Conservation (phyloP, 2,113 vertebrate genomes). For the Guaruba guarouba region DNA sequence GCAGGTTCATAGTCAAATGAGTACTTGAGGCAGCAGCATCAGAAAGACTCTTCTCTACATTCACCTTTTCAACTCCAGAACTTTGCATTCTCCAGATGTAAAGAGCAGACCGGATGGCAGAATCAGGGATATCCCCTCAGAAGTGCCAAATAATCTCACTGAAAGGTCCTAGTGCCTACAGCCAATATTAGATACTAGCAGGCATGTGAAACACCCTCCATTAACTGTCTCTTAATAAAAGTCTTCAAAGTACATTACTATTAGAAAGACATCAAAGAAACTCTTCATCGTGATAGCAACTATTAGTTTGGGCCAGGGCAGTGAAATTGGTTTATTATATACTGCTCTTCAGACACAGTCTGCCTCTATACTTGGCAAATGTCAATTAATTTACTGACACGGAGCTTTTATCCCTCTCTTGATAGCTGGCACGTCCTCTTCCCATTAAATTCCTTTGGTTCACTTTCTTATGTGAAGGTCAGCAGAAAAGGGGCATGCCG, state of each 20-base stretch:
- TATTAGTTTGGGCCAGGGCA: slow-evolving; percentile 20
- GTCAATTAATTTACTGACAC: slow-evolving; percentile 26
- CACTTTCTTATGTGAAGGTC: neutral
- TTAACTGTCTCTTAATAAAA: neutral
- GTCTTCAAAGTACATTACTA: neutral
- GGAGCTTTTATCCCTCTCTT: slow-evolving; percentile 30
- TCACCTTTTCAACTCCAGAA: neutral
- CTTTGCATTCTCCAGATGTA: neutral
- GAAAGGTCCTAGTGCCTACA: neutral
- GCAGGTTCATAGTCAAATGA: neutral
- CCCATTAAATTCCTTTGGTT: neutral
- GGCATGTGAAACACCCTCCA: neutral
- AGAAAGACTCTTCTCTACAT: neutral
- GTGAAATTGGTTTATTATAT: slow-evolving; percentile 28
- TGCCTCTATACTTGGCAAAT: slow-evolving; percentile 37
- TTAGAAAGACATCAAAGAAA: slow-evolving; percentile 36
- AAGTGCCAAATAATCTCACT: neutral
- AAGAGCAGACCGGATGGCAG: neutral
- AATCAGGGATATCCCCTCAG: neutral
- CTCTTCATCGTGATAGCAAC: neutral
- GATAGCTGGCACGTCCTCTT: neutral
- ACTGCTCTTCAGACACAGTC: neutral
- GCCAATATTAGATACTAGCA: neutral
- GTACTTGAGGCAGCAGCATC: neutral
- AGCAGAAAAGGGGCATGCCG: neutral